phyloP scores from a whole-genome alignment of 2,888 invertebrate species.

The Salticus scenicus region DNA sequence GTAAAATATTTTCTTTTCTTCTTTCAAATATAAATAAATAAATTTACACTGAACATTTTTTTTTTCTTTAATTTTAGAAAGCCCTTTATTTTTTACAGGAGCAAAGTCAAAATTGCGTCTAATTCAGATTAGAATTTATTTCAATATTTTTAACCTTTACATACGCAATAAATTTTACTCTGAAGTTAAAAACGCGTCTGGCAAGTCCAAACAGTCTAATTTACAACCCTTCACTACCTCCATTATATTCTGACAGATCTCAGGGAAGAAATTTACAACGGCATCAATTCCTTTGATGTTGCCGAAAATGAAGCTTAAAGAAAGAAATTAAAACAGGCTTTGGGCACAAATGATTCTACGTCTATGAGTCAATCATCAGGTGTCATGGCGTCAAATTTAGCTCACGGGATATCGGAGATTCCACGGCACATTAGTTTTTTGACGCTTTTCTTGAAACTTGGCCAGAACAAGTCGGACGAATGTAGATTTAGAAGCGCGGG shows the following conservation, averaged over 20 bases:
- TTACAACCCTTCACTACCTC: background rate
- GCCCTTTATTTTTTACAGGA: too few species aligned
- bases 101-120: too few species aligned
- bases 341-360: background rate
- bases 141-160: too few species aligned
- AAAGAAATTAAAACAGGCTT: background rate
- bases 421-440: background rate
- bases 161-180: too few species aligned
- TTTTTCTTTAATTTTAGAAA: too few species aligned
- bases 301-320: background rate
- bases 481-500: background rate
- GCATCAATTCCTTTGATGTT: background rate
- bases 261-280: background rate
- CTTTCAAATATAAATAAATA: too few species aligned
- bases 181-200: too few species aligned
- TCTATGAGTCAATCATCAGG: constrained; percentile 49
- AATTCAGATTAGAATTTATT: too few species aligned
- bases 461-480: background rate
- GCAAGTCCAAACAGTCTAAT: background rate
- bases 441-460: background rate
- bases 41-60: too few species aligned
- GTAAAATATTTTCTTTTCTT: too few species aligned
- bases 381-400: constrained; percentile 59
- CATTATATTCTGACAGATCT: background rate
- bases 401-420: constrained; percentile 25